Evolutionary conservation across 2,797 vertebrate species (phyloP).

Genomic region (Myripristis jacobus): DNA sequence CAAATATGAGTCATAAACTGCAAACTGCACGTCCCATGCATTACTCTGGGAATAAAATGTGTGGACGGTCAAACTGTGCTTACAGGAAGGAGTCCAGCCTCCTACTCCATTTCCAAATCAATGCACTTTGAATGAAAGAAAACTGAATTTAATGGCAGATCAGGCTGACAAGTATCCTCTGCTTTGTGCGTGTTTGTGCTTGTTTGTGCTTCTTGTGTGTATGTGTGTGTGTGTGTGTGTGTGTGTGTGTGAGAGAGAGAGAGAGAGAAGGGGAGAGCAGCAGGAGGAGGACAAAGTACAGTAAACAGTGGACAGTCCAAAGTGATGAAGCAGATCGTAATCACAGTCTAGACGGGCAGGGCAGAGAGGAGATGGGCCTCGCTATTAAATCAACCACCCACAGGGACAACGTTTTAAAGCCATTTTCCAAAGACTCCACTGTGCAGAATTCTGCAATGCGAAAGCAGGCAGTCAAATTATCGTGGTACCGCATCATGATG

Average conservation of each 20-base stretch:
- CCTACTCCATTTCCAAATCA: slow-evolving; percentile 9
- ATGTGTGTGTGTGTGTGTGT: slow-evolving; percentile 4
- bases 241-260: not conserved
- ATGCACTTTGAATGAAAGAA: slow-evolving; percentile 19
- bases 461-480: slow-evolving; percentile 55
- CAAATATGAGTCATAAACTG: slow-evolving; percentile 15
- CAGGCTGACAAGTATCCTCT: slow-evolving; percentile 12
- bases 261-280: not conserved
- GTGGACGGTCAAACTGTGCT: not conserved
- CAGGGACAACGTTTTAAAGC: slow-evolving; percentile 65
- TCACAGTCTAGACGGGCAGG: slow-evolving; percentile 72
- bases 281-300: slow-evolving; percentile 14
- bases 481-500: slow-evolving; percentile 51
- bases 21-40: slow-evolving; percentile 2
- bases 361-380: slow-evolving; percentile 56
- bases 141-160: slow-evolving; percentile 29
- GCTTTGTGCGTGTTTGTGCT: slow-evolving; percentile 12
- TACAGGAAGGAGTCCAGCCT: slow-evolving; percentile 26
- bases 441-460: slow-evolving; percentile 50
- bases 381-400: slow-evolving; percentile 69
- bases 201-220: too few relatives aligned
- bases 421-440: slow-evolving; percentile 51
- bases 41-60: slow-evolving; percentile 24
- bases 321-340: slow-evolving; percentile 73
- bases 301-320: slow-evolving; percentile 57